Conservation (phyloP, 92 coral and sea anemone species). For the Micromussa lordhowensis region DNA sequence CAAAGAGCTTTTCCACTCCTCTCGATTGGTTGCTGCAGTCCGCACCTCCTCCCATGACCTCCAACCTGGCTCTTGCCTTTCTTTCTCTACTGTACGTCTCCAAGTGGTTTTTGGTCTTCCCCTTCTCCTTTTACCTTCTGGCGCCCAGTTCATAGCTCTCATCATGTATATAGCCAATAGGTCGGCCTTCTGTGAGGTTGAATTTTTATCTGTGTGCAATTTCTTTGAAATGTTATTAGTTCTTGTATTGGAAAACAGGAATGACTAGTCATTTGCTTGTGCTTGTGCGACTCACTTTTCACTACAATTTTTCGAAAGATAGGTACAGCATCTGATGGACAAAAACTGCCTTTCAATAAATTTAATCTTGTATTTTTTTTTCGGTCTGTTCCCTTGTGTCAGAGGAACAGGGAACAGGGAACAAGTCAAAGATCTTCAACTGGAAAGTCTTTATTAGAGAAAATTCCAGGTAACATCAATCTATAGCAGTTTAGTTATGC, state of each 20-base stretch:
- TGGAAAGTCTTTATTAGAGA: slow-evolving; percentile 66
- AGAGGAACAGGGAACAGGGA: background rate
- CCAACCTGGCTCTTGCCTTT: too few species aligned
- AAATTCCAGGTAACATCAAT: slow-evolving; percentile 43
- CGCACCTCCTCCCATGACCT: too few species aligned
- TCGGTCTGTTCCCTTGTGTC: background rate
- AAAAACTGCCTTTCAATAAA: too few species aligned
- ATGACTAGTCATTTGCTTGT: background rate
- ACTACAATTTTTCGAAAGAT: too few species aligned
- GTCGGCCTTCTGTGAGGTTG: background rate
- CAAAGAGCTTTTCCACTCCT: too few species aligned
- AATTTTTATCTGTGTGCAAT: background rate
- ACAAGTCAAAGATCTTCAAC: slow-evolving; percentile 17
- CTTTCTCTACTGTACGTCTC: too few species aligned
- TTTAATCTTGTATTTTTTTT: background rate
- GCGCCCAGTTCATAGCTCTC: too few species aligned
- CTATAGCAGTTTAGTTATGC: background rate
- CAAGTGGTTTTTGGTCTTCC: too few species aligned
- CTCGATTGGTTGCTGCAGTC: too few species aligned
- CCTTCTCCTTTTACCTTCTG: too few species aligned
- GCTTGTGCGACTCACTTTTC: background rate
- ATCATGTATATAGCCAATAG: background rate
- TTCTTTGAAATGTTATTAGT: too few species aligned
- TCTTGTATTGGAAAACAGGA: background rate
- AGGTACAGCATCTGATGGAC: too few species aligned